Evolutionary conservation across 2,888 invertebrate genomes (phyloP).

Genomic region (Rhorus exstirpatorius): DNA sequence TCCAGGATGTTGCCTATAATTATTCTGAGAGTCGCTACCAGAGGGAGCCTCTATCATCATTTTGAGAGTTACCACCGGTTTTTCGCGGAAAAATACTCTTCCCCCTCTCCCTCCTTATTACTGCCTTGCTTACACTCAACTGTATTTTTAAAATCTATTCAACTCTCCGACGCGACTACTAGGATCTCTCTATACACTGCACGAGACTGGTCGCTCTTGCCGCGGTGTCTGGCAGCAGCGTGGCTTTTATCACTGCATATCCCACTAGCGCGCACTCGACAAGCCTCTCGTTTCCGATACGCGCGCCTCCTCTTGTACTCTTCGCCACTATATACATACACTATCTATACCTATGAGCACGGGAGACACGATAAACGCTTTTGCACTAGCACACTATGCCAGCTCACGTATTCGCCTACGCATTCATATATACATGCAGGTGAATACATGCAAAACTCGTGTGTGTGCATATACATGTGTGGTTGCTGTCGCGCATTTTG

Average conservation of each 20-base stretch:
- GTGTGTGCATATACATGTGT: slow-evolving; percentile 18
- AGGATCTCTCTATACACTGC: slow-evolving; percentile 2
- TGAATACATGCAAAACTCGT: slow-evolving; percentile 50
- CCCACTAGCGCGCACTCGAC: slow-evolving; percentile 45
- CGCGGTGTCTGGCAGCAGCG: slow-evolving; percentile 57
- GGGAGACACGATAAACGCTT: slow-evolving; percentile 59
- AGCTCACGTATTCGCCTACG: slow-evolving; percentile 18
- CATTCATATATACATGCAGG: background rate
- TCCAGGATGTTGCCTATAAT: background rate
- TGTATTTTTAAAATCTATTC: too few relatives aligned
- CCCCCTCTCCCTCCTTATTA: background rate
- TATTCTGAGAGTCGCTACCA: slow-evolving; percentile 12
- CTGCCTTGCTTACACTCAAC: too few relatives aligned
- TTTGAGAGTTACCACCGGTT: background rate
- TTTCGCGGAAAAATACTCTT: slow-evolving; percentile 12
- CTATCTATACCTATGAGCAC: slow-evolving; percentile 39
- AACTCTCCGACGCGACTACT: too few relatives aligned
- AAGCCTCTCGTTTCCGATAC: slow-evolving; percentile 50
- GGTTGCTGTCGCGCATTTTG: slow-evolving; percentile 42
- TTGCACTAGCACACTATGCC: slow-evolving; percentile 30
- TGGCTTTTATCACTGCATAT: slow-evolving; percentile 63
- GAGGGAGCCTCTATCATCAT: background rate
- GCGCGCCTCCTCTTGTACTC: background rate
- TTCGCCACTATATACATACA: background rate
- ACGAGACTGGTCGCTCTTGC: slow-evolving; percentile 10